Base-by-base conservation (phyloP, 2,797 vertebrate genomes). In the Cercopithecus mitis region DNA sequence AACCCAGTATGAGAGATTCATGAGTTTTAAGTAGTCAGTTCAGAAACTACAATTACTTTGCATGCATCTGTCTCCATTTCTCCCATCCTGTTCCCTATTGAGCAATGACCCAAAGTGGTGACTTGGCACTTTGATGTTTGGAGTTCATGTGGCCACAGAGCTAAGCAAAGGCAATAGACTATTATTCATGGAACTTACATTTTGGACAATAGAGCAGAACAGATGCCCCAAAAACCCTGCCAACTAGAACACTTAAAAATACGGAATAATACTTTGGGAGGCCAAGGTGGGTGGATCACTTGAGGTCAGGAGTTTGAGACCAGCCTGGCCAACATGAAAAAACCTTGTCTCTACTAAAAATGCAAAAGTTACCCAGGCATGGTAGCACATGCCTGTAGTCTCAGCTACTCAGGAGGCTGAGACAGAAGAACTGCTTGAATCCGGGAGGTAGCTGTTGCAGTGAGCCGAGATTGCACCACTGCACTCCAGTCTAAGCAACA, bases 241-340 rank as follows among this genome's bases (percentile, higher is more conserved):
- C 50, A 88, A 94, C 36, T 5, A 73, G 55, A 96, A 95, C 3
- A 92, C 13, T 13, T 84, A 36, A 91, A 94, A 77, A 80, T 96
- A 24, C 11, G 52, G 41, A 36, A 61, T 80, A 72, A 67, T 33
- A 67, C 8, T 55, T 55, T 55, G 33, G 33, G 64, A 67, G 33
- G 64, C 15, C 33, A 67, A 67, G 33, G 33, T 67, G 64, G 33
- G 64, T 67, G 15, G 15, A 67, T n/a, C 33, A 67, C 33, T n/a
- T n/a, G 33, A 19, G 64, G 33, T 67, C 15, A 19, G 33, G 33
- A 67, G 64, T 67, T 67, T 1, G 33, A 67, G 64, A n/a, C 33
- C 15, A 67, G 15, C 33, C 64, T 67, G 64, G 33, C 15, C 15
- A 67, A 67, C 15, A 8, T 67, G 7, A 7, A 1, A 17, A 67